Evolutionary conservation across 2,888 invertebrate species (phyloP).

Genomic region (Chymomyza procnemis): DNA sequence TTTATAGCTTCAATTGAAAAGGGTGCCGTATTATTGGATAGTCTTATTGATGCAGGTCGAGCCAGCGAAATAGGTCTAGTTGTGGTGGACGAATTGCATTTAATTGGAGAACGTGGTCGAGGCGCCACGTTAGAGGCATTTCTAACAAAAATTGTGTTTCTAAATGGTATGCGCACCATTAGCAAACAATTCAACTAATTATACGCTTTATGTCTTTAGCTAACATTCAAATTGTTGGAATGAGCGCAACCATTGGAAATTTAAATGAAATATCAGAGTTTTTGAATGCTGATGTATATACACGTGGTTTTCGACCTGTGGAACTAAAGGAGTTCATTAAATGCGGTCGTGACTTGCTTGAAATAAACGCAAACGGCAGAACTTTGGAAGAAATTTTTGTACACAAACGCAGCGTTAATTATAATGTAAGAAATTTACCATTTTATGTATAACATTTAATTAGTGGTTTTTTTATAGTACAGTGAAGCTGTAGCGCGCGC

Average conservation of each 20-base stretch:
- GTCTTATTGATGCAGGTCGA: slow-evolving; percentile 88
- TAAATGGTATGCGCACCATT: slow-evolving; percentile 80
- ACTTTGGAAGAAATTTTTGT: slow-evolving; percentile 80
- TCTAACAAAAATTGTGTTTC: slow-evolving; percentile 87
- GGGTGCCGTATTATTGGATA: slow-evolving; percentile 90
- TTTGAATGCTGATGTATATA: slow-evolving; percentile 89
- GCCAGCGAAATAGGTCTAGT: slow-evolving; percentile 88
- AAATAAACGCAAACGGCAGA: slow-evolving; percentile 80
- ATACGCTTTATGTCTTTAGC: slow-evolving; percentile 73
- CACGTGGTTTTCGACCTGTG: slow-evolving; percentile 92
- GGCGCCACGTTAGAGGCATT: slow-evolving; percentile 92
- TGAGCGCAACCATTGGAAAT: slow-evolving; percentile 98
- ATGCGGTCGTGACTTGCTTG: slow-evolving; percentile 82
- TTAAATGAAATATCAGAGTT: slow-evolving; percentile 88
- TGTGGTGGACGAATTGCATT: slow-evolving; percentile 94
- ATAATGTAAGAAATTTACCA: slow-evolving; percentile 58
- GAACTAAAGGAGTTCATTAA: slow-evolving; percentile 90
- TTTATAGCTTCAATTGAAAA: slow-evolving; percentile 98
- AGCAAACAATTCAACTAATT: neutral
- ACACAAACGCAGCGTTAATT: slow-evolving; percentile 80
- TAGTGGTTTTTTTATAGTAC: slow-evolving; percentile 79
- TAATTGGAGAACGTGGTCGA: slow-evolving; percentile 91
- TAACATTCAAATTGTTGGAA: slow-evolving; percentile 92
- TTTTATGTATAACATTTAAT: neutral
- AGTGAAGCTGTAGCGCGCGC: slow-evolving; percentile 80